Base-by-base conservation (phyloP, 2,797 vertebrate species). In the Lindbergichthys nudifrons region DNA sequence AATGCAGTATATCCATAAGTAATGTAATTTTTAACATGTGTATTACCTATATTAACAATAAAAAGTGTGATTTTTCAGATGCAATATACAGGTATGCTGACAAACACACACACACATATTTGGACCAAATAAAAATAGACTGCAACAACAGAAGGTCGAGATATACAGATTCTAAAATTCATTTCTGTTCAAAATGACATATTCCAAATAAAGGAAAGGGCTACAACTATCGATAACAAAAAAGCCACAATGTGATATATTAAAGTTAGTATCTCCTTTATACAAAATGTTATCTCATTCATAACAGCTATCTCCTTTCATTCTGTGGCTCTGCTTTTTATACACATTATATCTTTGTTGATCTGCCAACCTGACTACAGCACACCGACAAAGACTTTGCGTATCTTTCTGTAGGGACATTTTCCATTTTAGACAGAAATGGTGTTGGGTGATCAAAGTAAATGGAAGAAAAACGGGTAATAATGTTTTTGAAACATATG, bases 151-250 rank as follows among this genome's bases (percentile, higher is more conserved):
- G 15, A 11, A 60, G 48, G 23, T 45, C 12, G 74, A 59, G 39
- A 72, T 26, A 26, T 26, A 32, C 45, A 73, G n/a, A 14, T 10
- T n/a, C 2, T 14, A 48, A 54, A 74, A 16, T 45, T 53, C 0
- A 70, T 58, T 77, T 87, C 75, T 76, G 50, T 78, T 78, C 62
- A 84, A 79, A 86, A 80, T 63, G 36, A 81, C 47, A 78, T 62
- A 57, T 65, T 46, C 16, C 8, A 42, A 36, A 71, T 45, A 42
- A 64, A 61, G 15, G n/a, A 26, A 73, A 69, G 21, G 48, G 42
- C 14, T 67, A 43, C n/a, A 46, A 21, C 32, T 12, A 51, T 15
- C 12, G 54, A 82, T 68, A 78, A 68, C 39, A 75, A 3, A 73
- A 53, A 82, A 68, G 30, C 63, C 14, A 72, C 32, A 61, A 59